These are phyloP conservation scores for Antedon mediterranea DNA, from an alignment of 53 echinoderm and acorn worm genomes.

Conservation along the genomic window DNA sequence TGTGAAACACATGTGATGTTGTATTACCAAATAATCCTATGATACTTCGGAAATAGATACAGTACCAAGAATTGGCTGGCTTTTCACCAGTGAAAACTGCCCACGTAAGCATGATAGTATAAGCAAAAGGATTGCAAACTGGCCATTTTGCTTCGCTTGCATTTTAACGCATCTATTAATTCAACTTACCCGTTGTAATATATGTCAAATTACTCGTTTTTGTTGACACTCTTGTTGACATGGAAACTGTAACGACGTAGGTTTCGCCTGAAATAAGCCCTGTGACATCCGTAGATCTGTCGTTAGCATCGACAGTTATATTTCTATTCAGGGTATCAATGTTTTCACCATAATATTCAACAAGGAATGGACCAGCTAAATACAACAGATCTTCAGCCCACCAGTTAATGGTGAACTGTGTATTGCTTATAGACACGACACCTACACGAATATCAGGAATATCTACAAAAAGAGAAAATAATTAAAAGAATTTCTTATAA, in stretches of 20 bases:
- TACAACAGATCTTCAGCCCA: background rate
- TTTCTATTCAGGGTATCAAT: background rate
- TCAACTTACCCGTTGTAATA: background rate
- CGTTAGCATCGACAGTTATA: background rate
- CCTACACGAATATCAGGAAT: background rate
- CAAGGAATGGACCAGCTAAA: background rate
- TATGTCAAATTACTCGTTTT: background rate
- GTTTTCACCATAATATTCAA: background rate
- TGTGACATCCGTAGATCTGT: background rate
- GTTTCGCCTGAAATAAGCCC: background rate
- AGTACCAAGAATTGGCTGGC: no score
- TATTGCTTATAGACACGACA: background rate
- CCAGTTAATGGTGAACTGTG: background rate
- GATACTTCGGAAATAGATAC: no score
- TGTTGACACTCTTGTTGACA: background rate
- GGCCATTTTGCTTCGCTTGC: no score
- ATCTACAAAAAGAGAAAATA: background rate
- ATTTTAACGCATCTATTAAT: background rate
- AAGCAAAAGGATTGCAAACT: no score
- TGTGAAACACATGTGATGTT: no score
- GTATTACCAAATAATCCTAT: no score
- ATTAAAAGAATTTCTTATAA: no score
- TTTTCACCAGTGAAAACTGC: no score
- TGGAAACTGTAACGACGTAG: background rate
- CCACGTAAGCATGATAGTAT: no score